A percentile compares a stretch with the other conserved stretches of the same genome.
These are phyloP conservation scores for Sminthurinus aureus DNA, from an alignment of 2,888 invertebrate genomes.

Conservation along the genomic window DNA sequence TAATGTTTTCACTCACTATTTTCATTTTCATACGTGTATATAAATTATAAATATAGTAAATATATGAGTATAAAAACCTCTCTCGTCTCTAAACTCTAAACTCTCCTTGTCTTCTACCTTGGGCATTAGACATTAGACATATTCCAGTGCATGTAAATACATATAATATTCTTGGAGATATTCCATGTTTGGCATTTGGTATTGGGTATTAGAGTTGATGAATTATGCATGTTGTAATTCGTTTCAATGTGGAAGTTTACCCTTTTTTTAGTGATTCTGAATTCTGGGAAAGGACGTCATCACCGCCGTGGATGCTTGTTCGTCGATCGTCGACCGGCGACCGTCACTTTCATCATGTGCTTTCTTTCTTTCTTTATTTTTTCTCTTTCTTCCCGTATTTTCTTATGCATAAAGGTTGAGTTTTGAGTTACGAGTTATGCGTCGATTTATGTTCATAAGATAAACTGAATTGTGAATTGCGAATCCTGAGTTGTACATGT, in stretches of 20 bases:
- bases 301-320: too few relatives aligned
- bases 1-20: neutral
- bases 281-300: neutral
- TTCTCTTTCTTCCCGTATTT: too few relatives aligned
- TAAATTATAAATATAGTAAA: neutral
- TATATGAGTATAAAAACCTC: neutral
- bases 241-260: neutral
- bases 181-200: too few relatives aligned
- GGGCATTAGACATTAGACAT: neutral
- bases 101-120: neutral
- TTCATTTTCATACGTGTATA: conserved; percentile 5
- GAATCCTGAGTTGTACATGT: too few relatives aligned
- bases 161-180: neutral
- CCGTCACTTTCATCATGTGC: too few relatives aligned
- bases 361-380: too few relatives aligned
- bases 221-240: neutral
- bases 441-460: too few relatives aligned
- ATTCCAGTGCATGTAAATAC: neutral
- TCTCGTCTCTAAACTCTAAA: neutral
- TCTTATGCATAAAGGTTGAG: too few relatives aligned
- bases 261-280: neutral
- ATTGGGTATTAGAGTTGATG: neutral
- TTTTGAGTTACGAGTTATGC: too few relatives aligned
- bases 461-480: too few relatives aligned
- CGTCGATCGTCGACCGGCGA: too few relatives aligned